Evolutionary conservation across 2,113 vertebrate species (phyloP).

Genomic region (Elachura formosa): DNA sequence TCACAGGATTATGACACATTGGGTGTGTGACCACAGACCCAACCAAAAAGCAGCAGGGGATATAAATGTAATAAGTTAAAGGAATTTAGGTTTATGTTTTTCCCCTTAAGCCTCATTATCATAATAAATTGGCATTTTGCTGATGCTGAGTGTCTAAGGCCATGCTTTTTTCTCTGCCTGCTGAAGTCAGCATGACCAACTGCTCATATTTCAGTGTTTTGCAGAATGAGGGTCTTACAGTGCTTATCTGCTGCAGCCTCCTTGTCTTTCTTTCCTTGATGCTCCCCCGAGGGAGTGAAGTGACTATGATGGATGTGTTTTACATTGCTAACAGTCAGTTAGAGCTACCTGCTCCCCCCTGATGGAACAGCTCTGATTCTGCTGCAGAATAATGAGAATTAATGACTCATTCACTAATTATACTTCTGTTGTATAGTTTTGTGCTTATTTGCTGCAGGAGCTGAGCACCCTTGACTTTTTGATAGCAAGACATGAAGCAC

Average conservation of each 20-base stretch:
- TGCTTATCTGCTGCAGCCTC: background rate
- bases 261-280: background rate
- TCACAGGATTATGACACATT: background rate
- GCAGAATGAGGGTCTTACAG: background rate
- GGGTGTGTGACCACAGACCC: background rate
- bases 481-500: background rate
- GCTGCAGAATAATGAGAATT: background rate
- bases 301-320: constrained; percentile 14
- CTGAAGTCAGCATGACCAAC: background rate
- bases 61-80: background rate
- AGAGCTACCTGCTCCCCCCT: background rate
- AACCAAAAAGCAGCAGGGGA: background rate
- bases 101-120: background rate
- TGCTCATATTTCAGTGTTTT: background rate
- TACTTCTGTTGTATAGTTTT: background rate
- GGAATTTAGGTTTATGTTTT: background rate
- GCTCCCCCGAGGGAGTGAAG: background rate
- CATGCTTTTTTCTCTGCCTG: background rate
- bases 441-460: background rate
- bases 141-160: background rate
- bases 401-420: constrained; percentile 18
- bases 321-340: background rate
- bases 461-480: background rate
- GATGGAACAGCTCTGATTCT: background rate
- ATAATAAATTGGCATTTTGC: constrained; percentile 9